Percentiles rank a stretch among this genome's conserved stretches.
Evolutionary conservation across 2,888 invertebrate genomes (phyloP).

Genomic region (Sycophila texana): DNA sequence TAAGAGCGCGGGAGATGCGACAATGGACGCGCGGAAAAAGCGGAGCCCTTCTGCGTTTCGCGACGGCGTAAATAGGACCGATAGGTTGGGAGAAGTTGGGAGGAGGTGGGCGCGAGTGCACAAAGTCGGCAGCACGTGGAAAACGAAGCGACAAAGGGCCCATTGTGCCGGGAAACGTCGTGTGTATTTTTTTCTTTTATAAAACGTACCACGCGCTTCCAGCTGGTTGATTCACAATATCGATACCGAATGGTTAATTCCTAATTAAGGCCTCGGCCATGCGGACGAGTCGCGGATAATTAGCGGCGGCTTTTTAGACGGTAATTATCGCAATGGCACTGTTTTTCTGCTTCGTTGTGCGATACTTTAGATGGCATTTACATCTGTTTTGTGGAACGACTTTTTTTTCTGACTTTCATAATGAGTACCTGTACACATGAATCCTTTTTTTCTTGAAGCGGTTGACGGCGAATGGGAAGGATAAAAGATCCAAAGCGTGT

Average conservation of each 20-base stretch:
- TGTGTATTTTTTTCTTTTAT: neutral
- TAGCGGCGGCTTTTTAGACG: neutral
- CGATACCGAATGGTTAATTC: too few relatives aligned
- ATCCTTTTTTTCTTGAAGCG: too few relatives aligned
- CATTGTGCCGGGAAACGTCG: constrained; percentile 16
- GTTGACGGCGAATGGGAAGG: too few relatives aligned
- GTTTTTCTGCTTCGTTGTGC: neutral
- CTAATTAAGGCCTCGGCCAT: neutral
- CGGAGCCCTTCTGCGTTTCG: constrained; percentile 4
- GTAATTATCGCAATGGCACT: neutral
- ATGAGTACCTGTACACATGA: too few relatives aligned
- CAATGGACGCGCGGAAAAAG: constrained; percentile 32
- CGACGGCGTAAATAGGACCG: too few relatives aligned
- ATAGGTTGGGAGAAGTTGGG: too few relatives aligned
- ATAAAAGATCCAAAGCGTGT: too few relatives aligned
- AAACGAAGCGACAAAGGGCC: constrained; percentile 27
- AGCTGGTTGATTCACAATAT: too few relatives aligned
- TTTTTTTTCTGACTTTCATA: too few relatives aligned
- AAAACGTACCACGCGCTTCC: too few relatives aligned
- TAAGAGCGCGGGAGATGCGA: constrained; percentile 16
- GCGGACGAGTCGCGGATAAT: constrained; percentile 9
- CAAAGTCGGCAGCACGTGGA: too few relatives aligned
- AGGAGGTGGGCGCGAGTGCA: too few relatives aligned
- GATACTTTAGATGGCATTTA: neutral
- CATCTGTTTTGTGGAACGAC: neutral